Evolutionary conservation across 2,797 vertebrate species (phyloP), one percentile per base, ranked within the genome.

Genomic region (Siniperca obscura): DNA sequence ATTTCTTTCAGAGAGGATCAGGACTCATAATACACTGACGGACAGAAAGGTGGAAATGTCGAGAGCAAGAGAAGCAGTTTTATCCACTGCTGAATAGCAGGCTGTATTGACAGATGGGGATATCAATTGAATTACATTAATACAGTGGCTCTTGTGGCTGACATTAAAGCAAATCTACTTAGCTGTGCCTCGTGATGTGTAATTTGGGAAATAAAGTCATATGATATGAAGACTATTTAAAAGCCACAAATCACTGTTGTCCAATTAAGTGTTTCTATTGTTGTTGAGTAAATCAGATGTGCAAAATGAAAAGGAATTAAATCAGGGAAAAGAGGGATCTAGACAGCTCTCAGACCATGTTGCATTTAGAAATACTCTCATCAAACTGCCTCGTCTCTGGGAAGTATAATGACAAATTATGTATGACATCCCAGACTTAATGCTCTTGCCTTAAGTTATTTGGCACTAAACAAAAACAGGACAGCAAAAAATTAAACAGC

Each of bases 201-300:
- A 70, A 60, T 74, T 86, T 72, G 61, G 30, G 83, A 73, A 88
- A 84, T 62, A 73, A 78, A 76, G 79, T 86, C 75, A 76, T 80
- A 68, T 79, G 75, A 85, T 62, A 36, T n/a, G 40, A 80, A 11
- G 36, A 70, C 44, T 25, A 70, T 38, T 82, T 48, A 65, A 82
- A 89, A 84, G 53, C 22, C 4, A 64, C 27, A 81, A 74, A 66
- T 77, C n/a, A 65, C 17, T 9, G 3, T 30, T 70, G 57, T 61
- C 27, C 34, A 68, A n/a, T 13, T n/a, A 68, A 61, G 36, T 1
- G 27, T 38, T 76, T 77, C 19, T 60, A 11, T 12, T 56, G 60
- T 5, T 40, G 40, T 34, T 65, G 40, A 70, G 48, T 69, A 53
- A 70, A 83, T 74, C 11, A 64, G 27, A 27, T 56, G n/a, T 30